These are phyloP conservation scores for Dryobotodes eremita DNA, from an alignment of 2,888 invertebrate species.

Conservation along the genomic window DNA sequence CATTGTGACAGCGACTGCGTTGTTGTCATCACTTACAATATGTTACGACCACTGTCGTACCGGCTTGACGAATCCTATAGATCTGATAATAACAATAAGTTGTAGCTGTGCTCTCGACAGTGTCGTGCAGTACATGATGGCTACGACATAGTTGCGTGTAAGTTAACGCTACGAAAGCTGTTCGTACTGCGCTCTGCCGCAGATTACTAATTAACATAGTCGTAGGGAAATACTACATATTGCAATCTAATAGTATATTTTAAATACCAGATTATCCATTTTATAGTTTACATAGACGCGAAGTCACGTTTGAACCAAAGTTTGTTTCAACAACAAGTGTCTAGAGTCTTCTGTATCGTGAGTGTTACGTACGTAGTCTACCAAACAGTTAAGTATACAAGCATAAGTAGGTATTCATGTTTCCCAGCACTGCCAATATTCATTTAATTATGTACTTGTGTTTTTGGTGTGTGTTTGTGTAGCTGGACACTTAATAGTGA, in stretches of 20 bases:
- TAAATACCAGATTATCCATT: constrained; percentile 54
- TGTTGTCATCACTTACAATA: background rate
- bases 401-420: background rate
- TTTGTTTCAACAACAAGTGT: constrained; percentile 5
- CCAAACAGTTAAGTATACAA: background rate
- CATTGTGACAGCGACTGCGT: background rate
- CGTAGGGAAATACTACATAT: constrained; percentile 41
- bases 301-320: constrained; percentile 18
- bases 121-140: background rate
- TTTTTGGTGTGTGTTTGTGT: constrained; percentile 2
- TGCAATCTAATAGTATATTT: constrained; percentile 57
- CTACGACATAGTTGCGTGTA: constrained; percentile 1
- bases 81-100: constrained; percentile 28
- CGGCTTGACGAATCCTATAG: background rate
- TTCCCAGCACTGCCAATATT: constrained; percentile 13
- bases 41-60: background rate
- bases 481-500: background rate
- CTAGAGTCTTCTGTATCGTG: constrained; percentile 10
- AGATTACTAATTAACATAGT: constrained; percentile 16
- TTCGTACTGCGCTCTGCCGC: constrained; percentile 12
- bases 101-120: constrained; percentile 22
- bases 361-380: background rate
- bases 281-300: constrained; percentile 21
- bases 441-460: no score
- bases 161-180: background rate